Conservation (phyloP, 2,113 vertebrate genomes). For the Catharus minimus region DNA sequence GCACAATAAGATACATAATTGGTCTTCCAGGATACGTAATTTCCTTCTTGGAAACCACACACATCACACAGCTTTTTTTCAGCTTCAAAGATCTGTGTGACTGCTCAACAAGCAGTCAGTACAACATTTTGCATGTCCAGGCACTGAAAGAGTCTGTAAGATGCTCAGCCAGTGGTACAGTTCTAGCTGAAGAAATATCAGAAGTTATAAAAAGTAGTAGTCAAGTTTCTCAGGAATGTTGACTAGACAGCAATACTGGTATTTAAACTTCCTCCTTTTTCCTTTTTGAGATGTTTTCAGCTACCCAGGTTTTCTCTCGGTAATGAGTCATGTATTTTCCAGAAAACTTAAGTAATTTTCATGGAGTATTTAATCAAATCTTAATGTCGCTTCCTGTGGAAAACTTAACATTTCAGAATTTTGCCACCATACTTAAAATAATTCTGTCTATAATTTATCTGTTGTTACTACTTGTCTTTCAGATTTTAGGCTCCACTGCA, state of each 20-base stretch:
- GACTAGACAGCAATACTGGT: neutral
- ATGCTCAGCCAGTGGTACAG: neutral
- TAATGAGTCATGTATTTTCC: neutral
- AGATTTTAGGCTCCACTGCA: neutral
- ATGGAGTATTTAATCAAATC: neutral
- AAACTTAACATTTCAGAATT: neutral
- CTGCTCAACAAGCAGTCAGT: neutral
- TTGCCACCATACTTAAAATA: neutral
- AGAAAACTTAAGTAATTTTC: conserved; percentile 13
- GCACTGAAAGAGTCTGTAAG: neutral
- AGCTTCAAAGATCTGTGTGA: neutral
- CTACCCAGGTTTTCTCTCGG: neutral
- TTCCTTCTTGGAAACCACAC: neutral
- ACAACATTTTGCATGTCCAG: neutral
- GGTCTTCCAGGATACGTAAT: neutral
- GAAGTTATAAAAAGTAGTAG: neutral
- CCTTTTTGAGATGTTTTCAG: neutral
- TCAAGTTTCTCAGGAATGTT: neutral
- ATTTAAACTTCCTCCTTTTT: neutral
- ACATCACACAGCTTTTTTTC: neutral
- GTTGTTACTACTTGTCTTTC: neutral
- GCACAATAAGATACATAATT: neutral
- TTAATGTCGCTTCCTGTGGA: neutral
- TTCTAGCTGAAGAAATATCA: neutral
- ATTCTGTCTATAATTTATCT: neutral